phyloP scores from a whole-genome alignment of 1,140 invertebrate genomes.

The Prorops nasuta region DNA sequence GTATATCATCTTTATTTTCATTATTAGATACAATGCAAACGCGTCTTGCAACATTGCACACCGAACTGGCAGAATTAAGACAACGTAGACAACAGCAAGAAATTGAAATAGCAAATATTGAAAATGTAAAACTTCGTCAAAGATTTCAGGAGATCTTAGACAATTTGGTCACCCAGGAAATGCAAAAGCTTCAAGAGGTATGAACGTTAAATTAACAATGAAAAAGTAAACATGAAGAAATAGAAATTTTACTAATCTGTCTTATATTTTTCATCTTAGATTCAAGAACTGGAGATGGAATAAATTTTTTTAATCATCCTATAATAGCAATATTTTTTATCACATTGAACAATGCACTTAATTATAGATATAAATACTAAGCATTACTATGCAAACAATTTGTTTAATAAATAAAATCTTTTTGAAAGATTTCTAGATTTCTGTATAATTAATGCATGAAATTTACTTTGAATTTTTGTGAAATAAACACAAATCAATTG shows the following conservation, averaged over 20 bases:
- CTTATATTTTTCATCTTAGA: constrained; percentile 24
- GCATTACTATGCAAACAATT: too few relatives aligned
- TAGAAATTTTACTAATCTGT: background rate
- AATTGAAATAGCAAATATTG: constrained; percentile 79
- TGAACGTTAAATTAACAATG: constrained; percentile 12
- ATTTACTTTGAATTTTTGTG: too few relatives aligned
- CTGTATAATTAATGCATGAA: too few relatives aligned
- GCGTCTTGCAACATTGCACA: constrained; percentile 57
- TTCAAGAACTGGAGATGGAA: constrained; percentile 38
- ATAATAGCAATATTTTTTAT: too few relatives aligned
- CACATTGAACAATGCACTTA: too few relatives aligned
- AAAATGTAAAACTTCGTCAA: constrained; percentile 79
- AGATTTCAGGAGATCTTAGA: constrained; percentile 80
- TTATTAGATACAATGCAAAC: constrained; percentile 45
- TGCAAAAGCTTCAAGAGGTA: constrained; percentile 79
- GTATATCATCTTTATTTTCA: background rate
- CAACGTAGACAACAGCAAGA: constrained; percentile 74
- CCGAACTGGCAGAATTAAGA: constrained; percentile 72
- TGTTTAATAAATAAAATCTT: too few relatives aligned
- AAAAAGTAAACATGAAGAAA: background rate
- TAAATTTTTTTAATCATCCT: too few relatives aligned
- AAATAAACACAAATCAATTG: too few relatives aligned
- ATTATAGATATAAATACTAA: too few relatives aligned
- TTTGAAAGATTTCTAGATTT: too few relatives aligned
- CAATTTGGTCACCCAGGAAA: constrained; percentile 72